Evolutionary conservation across 2,888 invertebrate species (phyloP).

Genomic region (Cetonia aurata): DNA sequence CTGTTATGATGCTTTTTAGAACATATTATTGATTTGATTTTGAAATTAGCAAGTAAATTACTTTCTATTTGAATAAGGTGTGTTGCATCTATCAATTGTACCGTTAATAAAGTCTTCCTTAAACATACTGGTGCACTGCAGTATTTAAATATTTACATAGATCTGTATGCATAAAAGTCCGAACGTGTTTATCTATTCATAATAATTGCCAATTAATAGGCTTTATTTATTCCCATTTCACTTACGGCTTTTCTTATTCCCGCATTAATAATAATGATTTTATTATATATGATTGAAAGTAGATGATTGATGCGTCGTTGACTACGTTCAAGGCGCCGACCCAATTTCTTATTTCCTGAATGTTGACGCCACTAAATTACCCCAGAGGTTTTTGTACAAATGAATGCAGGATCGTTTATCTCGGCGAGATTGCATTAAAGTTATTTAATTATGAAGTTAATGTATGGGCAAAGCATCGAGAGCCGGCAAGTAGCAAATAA

Average conservation of each 20-base stretch:
- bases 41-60: no score
- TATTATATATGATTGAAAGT: conserved; percentile 40
- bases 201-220: conserved; percentile 21
- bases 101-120: no score
- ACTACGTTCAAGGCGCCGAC: conserved; percentile 36
- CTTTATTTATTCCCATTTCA: conserved; percentile 32
- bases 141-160: not conserved
- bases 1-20: no score
- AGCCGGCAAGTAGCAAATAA: conserved; percentile 29
- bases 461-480: conserved; percentile 10
- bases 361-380: conserved; percentile 38
- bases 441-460: conserved; percentile 36
- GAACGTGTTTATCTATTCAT: not conserved
- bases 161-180: conserved; percentile 3
- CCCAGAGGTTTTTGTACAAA: conserved; percentile 32
- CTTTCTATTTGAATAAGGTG: no score
- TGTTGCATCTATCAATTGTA: no score
- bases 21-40: no score
- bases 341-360: conserved; percentile 41
- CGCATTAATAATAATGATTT: conserved; percentile 26
- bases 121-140: no score
- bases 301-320: conserved; percentile 36
- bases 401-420: conserved; percentile 37
- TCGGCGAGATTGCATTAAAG: conserved; percentile 39
- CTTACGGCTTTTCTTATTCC: conserved; percentile 24